Evolutionary conservation across 1,140 invertebrate genomes (phyloP), one percentile per base, ranked within the genome.

Genomic region (Aradophagus sp.): DNA sequence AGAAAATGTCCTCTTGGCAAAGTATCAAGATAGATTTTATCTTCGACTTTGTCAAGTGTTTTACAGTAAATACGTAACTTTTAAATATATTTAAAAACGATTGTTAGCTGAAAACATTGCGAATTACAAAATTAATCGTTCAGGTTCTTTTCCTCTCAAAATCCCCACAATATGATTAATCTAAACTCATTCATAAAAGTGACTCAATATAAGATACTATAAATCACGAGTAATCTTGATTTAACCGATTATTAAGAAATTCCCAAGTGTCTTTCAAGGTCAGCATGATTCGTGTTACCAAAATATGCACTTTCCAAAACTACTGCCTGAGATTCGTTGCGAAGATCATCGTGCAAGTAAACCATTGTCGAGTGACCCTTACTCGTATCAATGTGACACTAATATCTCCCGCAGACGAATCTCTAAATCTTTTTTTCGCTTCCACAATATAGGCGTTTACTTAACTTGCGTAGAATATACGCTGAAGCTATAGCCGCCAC

Each of bases 401-500:
- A 44, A 42, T 20, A 41, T 59, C 32, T 39, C 38, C 17, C 44
- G 13, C 6, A 53, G 56, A 15, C 71, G 71, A 68, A 73, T 73
- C 65, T 73, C 58, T 68, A 65, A 68, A 23, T 39, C n/a, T n/a
- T n/a, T 29, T 31, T 5, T 38, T 63, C 34, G 68, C 14, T 65
- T 63, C 52, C 48, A 53, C 32, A 38, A 74, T 63, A 61, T 56
- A 69, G 71, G 71, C 65, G 71, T 68, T 75, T 70, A 42, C 47
- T 58, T 62, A 72, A 63, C 56, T 77, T 62, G 53, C 66, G 39
- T 63, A 81, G 78, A 74, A 63, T 80, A 20, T 70, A 70, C 29
- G 73, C 70, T n/a, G 75, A 78, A 38, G 76, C 76, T 0, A 77
- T 75, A 8, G 65, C 73, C 0, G 38, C 44, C 1, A 76, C 77